phyloP scores from a whole-genome alignment of 1,140 invertebrate species.

The Scaptomyza montana region DNA sequence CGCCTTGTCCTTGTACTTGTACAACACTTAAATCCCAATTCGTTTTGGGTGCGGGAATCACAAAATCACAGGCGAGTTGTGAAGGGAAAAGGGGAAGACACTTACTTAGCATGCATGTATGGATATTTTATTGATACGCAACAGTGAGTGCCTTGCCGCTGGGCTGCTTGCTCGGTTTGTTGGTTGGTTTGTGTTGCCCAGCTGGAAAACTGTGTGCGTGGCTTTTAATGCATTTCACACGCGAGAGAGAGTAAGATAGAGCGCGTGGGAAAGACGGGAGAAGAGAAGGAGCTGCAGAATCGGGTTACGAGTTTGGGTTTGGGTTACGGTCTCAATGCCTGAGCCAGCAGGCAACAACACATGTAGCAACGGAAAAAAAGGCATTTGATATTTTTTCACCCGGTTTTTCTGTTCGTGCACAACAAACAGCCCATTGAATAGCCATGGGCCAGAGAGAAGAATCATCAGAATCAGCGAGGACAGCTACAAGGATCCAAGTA shows the following conservation, averaged over 20 bases:
- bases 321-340: slow-evolving; percentile 8
- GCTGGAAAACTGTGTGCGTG: slow-evolving; percentile 62
- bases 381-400: slow-evolving; percentile 22
- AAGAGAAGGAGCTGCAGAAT: slow-evolving; percentile 18
- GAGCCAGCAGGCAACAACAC: slow-evolving; percentile 12
- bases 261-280: too few species aligned
- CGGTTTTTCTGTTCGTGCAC: background rate
- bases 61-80: slow-evolving; percentile 48
- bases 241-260: too few species aligned
- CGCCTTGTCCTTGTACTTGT: slow-evolving; percentile 57
- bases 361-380: slow-evolving; percentile 27
- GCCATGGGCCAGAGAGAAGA: slow-evolving; percentile 51
- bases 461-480: slow-evolving; percentile 24
- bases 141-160: slow-evolving; percentile 59
- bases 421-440: slow-evolving; percentile 39
- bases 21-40: slow-evolving; percentile 82
- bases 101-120: slow-evolving; percentile 82
- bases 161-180: slow-evolving; percentile 30
- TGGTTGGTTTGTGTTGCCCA: slow-evolving; percentile 9
- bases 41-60: slow-evolving; percentile 73
- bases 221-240: slow-evolving; percentile 70
- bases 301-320: background rate
- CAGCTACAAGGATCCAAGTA: slow-evolving; percentile 47
- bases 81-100: slow-evolving; percentile 28
- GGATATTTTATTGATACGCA: slow-evolving; percentile 81